A percentile compares a stretch with the other conserved stretches of the same genome.
phyloP scores from a whole-genome alignment of 1,140 invertebrate species.

The Bombus pyrosoma region DNA sequence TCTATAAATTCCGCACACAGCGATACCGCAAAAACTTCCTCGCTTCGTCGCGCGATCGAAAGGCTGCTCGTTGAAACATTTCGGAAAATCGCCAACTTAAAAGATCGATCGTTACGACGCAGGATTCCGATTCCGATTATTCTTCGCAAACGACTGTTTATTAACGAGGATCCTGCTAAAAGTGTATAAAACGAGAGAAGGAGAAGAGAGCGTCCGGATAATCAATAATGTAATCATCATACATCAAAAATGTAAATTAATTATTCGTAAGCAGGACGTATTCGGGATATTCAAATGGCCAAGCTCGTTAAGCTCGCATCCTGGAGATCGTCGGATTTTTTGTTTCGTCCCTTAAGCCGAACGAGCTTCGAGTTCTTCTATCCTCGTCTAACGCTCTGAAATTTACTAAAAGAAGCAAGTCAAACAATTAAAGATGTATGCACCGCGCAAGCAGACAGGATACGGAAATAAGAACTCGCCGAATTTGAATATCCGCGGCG shows the following conservation, averaged over 20 bases:
- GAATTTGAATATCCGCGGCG: conserved; percentile 2
- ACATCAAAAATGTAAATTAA: background rate
- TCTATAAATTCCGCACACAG: background rate
- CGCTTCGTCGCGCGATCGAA: background rate
- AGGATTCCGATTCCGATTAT: background rate
- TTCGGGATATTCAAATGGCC: background rate
- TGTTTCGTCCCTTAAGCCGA: background rate
- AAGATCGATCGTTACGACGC: background rate
- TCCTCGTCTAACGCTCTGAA: background rate
- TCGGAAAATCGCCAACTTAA: background rate
- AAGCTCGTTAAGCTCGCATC: background rate
- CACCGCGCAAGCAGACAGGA: too few relatives aligned
- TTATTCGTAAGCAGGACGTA: background rate
- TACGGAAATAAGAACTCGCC: too few relatives aligned
- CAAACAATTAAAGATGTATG: background rate
- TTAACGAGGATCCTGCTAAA: conserved; percentile 5
- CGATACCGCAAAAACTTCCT: background rate
- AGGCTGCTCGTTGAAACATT: background rate
- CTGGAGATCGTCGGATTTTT: background rate
- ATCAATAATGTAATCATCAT: background rate
- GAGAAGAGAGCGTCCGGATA: background rate
- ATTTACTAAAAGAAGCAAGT: background rate
- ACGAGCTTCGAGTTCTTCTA: background rate
- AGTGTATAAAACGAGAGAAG: background rate
- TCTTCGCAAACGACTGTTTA: conserved; percentile 11